Evolutionary conservation across 2,797 vertebrate species (phyloP).

Genomic region (Phrynocephalus vlangalii): DNA sequence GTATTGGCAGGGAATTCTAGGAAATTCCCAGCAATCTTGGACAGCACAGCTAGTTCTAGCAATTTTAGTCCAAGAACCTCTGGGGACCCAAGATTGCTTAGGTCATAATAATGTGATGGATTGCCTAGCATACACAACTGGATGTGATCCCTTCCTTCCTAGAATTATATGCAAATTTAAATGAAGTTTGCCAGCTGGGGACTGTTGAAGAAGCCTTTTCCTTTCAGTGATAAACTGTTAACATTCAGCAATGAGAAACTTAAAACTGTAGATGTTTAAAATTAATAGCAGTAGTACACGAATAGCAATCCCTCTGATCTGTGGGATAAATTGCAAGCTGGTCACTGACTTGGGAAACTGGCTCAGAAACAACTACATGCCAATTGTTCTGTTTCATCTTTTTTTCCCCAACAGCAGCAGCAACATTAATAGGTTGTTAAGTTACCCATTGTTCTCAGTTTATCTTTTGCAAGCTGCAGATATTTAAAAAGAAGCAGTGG

Average conservation of each 20-base stretch:
- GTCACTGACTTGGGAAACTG: background rate
- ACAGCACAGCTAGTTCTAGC: no score
- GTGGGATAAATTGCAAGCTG: background rate
- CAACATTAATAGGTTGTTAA: background rate
- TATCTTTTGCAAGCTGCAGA: slow-evolving; percentile 34
- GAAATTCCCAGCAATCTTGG: no score
- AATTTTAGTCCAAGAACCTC: no score
- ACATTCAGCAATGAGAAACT: background rate
- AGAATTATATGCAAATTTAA: background rate
- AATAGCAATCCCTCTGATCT: background rate
- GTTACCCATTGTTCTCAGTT: slow-evolving; percentile 2
- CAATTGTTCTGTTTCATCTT: background rate
- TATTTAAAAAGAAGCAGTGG: slow-evolving; percentile 47
- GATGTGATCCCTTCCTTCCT: background rate
- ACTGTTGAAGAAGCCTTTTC: background rate
- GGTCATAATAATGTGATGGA: background rate
- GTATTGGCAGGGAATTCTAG: no score
- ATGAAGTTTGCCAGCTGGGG: background rate
- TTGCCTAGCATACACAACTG: background rate
- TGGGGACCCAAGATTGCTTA: background rate
- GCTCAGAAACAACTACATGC: background rate
- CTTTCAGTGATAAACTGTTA: background rate
- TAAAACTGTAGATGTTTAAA: background rate
- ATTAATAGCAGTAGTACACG: background rate
- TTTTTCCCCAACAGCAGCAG: background rate